Evolutionary conservation across 2,888 invertebrate species (phyloP).

Genomic region (Saturnia japonica): DNA sequence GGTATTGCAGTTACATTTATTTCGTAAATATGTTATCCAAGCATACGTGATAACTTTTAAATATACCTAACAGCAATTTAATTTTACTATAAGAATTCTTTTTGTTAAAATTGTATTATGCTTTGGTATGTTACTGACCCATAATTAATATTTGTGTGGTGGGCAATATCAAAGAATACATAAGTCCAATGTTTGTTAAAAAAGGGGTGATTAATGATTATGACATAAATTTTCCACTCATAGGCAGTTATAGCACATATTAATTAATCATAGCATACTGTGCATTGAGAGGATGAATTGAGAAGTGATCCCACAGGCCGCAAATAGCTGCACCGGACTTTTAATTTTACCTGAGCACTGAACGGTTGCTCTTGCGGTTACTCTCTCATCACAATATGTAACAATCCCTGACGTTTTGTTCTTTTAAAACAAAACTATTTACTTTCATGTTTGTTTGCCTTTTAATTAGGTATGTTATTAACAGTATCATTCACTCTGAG

Average conservation of each 20-base stretch:
- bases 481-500: neutral
- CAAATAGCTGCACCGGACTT: constrained; percentile 72
- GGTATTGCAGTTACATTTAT: no score
- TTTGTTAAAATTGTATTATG: no score
- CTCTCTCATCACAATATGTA: constrained; percentile 30
- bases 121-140: no score
- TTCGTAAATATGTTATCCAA: no score
- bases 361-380: constrained; percentile 48
- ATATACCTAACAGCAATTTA: no score
- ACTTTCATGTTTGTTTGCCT: neutral
- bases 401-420: constrained; percentile 14
- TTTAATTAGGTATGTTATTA: neutral
- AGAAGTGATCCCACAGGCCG: constrained; percentile 48
- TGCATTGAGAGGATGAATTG: constrained; percentile 57
- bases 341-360: constrained; percentile 69
- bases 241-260: constrained; percentile 57
- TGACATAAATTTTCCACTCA: constrained; percentile 10
- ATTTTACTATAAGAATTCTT: no score
- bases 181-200: neutral
- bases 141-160: no score
- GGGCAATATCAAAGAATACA: neutral
- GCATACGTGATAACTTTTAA: no score
- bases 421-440: neutral
- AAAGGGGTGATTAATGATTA: neutral
- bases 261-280: constrained; percentile 68